These are phyloP conservation scores for Papilio gigon DNA, from an alignment of 2,888 invertebrate species.

Conservation along the genomic window DNA sequence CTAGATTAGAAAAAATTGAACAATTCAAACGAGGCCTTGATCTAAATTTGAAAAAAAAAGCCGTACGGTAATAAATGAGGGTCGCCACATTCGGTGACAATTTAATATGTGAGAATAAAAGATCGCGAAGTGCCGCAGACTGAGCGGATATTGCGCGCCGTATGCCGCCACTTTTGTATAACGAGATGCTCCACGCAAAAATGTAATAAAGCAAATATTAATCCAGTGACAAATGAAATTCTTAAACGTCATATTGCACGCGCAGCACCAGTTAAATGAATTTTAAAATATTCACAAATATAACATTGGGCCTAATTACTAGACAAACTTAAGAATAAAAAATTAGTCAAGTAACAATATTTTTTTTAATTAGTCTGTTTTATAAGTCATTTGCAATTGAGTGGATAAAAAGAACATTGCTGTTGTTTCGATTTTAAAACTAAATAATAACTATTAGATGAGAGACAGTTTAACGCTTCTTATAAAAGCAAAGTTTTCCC, in stretches of 20 bases:
- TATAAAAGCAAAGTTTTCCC: too few relatives aligned
- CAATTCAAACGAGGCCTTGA: not conserved
- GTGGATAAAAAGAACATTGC: too few relatives aligned
- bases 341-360: too few relatives aligned
- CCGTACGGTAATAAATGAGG: constrained; percentile 59
- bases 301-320: too few relatives aligned
- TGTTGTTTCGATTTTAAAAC: too few relatives aligned
- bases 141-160: constrained; percentile 45
- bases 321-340: too few relatives aligned
- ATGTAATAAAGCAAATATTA: constrained; percentile 20
- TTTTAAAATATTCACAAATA: not conserved
- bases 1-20: constrained; percentile 10
- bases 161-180: constrained; percentile 43
- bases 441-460: too few relatives aligned
- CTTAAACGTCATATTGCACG: constrained; percentile 3
- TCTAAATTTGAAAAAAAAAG: constrained; percentile 34
- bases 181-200: constrained; percentile 43
- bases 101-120: constrained; percentile 61
- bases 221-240: constrained; percentile 13
- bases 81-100: constrained; percentile 69
- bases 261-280: not conserved
- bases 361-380: too few relatives aligned
- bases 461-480: too few relatives aligned
- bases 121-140: constrained; percentile 37
- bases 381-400: too few relatives aligned